phyloP scores from a whole-genome alignment of 2,888 invertebrate species.

The Thumatha senex region DNA sequence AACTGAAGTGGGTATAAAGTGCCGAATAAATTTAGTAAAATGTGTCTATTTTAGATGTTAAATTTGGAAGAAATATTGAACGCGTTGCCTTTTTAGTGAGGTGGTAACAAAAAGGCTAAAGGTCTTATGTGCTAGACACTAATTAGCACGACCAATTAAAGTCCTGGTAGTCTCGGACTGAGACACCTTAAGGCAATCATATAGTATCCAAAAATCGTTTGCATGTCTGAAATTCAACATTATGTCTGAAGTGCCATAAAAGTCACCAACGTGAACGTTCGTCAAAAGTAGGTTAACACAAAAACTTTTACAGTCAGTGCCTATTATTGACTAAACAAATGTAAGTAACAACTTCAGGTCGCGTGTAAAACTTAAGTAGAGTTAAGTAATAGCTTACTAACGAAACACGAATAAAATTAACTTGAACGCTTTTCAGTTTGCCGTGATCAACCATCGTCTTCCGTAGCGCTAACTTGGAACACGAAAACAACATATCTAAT shows the following conservation, averaged over 20 bases:
- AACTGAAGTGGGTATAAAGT: too few relatives aligned
- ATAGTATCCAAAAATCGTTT: too few relatives aligned
- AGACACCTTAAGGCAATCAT: too few relatives aligned
- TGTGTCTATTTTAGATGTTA: too few relatives aligned
- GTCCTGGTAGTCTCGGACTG: too few relatives aligned
- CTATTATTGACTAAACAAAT: conserved; percentile 22
- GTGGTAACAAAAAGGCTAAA: too few relatives aligned
- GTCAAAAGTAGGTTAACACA: conserved; percentile 26
- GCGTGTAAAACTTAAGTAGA: conserved; percentile 41
- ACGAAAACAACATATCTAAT: not conserved
- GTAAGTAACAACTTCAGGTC: conserved; percentile 30
- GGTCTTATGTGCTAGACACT: too few relatives aligned
- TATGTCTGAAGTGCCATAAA: conserved; percentile 14
- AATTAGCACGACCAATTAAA: too few relatives aligned
- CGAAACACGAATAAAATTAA: conserved; percentile 47
- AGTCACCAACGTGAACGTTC: conserved; percentile 12
- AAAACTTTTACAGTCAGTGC: conserved; percentile 16
- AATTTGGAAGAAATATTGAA: too few relatives aligned
- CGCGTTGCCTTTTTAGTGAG: too few relatives aligned
- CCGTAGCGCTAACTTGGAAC: not conserved
- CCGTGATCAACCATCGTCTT: conserved; percentile 9
- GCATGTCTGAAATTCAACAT: too few relatives aligned
- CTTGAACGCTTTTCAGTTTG: conserved; percentile 27
- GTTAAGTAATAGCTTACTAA: conserved; percentile 49
- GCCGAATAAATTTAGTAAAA: too few relatives aligned